A percentile compares a stretch with the other conserved stretches of the same genome.
phyloP scores from a whole-genome alignment of 1,140 invertebrate genomes.

The Drosophila nigromelanica region DNA sequence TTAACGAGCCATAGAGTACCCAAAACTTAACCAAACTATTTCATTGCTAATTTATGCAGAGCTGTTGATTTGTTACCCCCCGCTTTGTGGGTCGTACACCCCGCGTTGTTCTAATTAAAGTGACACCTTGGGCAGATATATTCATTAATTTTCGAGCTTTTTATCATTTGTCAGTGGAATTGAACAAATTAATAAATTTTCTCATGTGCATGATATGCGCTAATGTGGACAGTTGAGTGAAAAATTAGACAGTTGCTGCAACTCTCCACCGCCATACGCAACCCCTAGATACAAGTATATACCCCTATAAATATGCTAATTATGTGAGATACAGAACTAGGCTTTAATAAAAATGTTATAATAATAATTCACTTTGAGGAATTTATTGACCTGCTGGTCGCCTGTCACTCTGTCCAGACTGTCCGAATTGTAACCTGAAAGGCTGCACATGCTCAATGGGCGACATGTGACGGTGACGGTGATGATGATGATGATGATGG shows the following conservation, averaged over 20 bases:
- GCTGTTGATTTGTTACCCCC: slow-evolving; percentile 15
- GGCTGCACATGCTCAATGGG: slow-evolving; percentile 78
- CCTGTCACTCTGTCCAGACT: neutral
- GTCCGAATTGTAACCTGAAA: slow-evolving; percentile 61
- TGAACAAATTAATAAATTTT: slow-evolving; percentile 80
- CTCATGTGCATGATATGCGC: slow-evolving; percentile 55
- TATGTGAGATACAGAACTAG: slow-evolving; percentile 60
- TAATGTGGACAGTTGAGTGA: slow-evolving; percentile 79
- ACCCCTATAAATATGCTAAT: slow-evolving; percentile 74
- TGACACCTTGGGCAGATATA: slow-evolving; percentile 61
- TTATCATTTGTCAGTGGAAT: slow-evolving; percentile 79
- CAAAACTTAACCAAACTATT: slow-evolving; percentile 15
- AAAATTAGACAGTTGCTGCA: slow-evolving; percentile 73
- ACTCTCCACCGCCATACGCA: slow-evolving; percentile 11
- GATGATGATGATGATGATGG: slow-evolving; percentile 2
- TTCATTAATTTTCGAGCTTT: slow-evolving; percentile 73
- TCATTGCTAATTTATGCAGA: slow-evolving; percentile 38
- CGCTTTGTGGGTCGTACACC: slow-evolving; percentile 11
- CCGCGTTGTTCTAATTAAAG: slow-evolving; percentile 69
- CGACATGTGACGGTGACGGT: slow-evolving; percentile 61
- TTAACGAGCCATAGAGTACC: slow-evolving; percentile 27
- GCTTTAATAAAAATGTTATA: slow-evolving; percentile 80
- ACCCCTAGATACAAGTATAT: slow-evolving; percentile 16
- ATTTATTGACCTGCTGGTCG: slow-evolving; percentile 67
- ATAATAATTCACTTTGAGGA: slow-evolving; percentile 78